Base-by-base conservation (phyloP, 2,113 vertebrate species). In the Python bivittatus region DNA sequence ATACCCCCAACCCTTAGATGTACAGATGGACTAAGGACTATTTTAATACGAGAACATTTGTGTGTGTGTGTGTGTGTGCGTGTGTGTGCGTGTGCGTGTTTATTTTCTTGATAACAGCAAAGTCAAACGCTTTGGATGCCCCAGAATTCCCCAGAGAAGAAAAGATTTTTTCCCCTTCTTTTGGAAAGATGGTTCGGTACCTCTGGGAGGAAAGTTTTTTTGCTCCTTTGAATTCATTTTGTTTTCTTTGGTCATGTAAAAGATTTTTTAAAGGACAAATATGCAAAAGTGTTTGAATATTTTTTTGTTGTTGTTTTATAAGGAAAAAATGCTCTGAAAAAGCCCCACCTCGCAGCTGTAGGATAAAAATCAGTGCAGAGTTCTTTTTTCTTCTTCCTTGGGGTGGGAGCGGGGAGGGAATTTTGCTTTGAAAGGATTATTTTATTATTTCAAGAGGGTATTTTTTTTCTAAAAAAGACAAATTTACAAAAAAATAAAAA, bases 201-300 rank as follows among this genome's bases (percentile, higher is more conserved):
- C 91, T n/a, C 25, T 68, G 84, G 29, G 58, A 57, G 86, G 88
- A 88, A 72, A 33, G 72, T 0, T 86, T 91, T 86, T 95, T 86
- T 91, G 92, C 90, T 95, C 91, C 33, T 58, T 52, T 72, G 38
- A 54, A 33, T 29, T 3, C 68, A 33, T 87, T 57, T 88, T 88
- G 83, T 91, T 90, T 96, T 92, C 96, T 94, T 97, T 97, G 94
- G 94, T 94, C 88, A 89, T 84, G 89, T 92, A 54, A 92, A 85
- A 89, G 56, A 54, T 89, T 89, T 92, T 94, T 95, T 95, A 93
- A 91, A 91, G 93, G 92, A 96, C 90, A 95, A 94, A 94, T 95
- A 90, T 58, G 64, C 87, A 91, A 93, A 89, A 91, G 90, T 91
- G 93, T 68, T 88, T 92, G 91, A 85, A 92, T 92, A 89, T 92